Base-by-base conservation (phyloP, 1,140 invertebrate species). In the Phocides pigmalion region DNA sequence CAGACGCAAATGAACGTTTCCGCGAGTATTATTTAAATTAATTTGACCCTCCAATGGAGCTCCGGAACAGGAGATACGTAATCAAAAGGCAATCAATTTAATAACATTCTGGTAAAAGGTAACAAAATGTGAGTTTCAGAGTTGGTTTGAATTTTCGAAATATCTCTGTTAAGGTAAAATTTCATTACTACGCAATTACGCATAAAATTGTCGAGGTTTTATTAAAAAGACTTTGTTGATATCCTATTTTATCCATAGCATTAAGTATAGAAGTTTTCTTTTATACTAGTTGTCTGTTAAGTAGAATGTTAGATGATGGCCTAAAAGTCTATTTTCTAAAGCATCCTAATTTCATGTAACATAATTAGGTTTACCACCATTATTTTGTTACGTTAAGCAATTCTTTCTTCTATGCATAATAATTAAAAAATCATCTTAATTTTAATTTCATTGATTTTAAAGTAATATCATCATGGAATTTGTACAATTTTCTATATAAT, bases 21-120 rank as follows among this genome's bases (percentile, higher is more conserved):
- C 80, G 65, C 39, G 61, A 44, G 4, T 77, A 74, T 35, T 11
- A 58, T 58, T 58, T 46, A 58, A 58, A 58, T 58, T 58, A 28
- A 25, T 46, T 37, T 11, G 4, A 47, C 44, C 44, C 14, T 32
- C 14, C n/a, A 42, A 59, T 20, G 42, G 15, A 59, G 44, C 42
- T 12, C 37, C n/a, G 37, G 11, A 47, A 59, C 42, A 35, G 41
- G 28, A 35, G 42, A 47, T 37, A 35, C 28, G 37, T 47, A 59
- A 46, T 59, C 42, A 59, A 59, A 58, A 47, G 56, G 42, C 47
- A 59, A 59, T 59, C 56, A 59, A 46, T 59, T 58, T 59, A 47
- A 35, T 59, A 35, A 46, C 16, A 42, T 46, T 14, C 25, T 37
- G 56, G 42, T 20, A 47, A 59, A 47, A 59, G 39, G 16, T 59